These are phyloP conservation scores for Indri indri DNA, from an alignment of 2,113 vertebrate species.

Conservation along the genomic window DNA sequence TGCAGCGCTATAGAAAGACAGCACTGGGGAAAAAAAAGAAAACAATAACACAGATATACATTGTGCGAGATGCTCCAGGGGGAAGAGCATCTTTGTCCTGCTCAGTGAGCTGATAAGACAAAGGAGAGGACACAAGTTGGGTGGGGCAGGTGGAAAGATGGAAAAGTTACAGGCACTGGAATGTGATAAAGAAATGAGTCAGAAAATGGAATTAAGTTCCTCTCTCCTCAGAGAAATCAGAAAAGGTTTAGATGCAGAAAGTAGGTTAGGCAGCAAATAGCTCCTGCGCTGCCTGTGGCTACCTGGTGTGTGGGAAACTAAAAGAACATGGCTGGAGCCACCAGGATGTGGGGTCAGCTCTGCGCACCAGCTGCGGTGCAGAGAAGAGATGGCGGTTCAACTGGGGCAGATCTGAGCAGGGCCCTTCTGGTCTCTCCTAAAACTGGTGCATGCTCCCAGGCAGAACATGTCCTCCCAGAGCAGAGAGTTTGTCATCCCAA, in stretches of 20 bases:
- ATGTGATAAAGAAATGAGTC: not conserved
- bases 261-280: not conserved
- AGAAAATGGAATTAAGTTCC: slow-evolving; percentile 9
- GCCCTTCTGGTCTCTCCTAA: not conserved
- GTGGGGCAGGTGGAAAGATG: not conserved
- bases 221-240: slow-evolving; percentile 13
- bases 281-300: not conserved
- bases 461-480: not conserved
- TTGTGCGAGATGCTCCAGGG: too few relatives aligned
- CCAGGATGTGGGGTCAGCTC: too few relatives aligned
- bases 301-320: not conserved
- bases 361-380: not conserved
- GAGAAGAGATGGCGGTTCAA: not conserved
- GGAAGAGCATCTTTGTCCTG: not conserved
- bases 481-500: not conserved
- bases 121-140: not conserved
- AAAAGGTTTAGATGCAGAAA: not conserved
- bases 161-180: not conserved
- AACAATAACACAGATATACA: not conserved
- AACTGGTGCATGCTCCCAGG: not conserved
- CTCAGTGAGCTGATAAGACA: not conserved
- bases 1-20: not conserved
- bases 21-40: not conserved
- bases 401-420: accelerated
- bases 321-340: not conserved